Base-by-base conservation (phyloP, 2,113 vertebrate species). In the Forbesichthys papilliferus region DNA sequence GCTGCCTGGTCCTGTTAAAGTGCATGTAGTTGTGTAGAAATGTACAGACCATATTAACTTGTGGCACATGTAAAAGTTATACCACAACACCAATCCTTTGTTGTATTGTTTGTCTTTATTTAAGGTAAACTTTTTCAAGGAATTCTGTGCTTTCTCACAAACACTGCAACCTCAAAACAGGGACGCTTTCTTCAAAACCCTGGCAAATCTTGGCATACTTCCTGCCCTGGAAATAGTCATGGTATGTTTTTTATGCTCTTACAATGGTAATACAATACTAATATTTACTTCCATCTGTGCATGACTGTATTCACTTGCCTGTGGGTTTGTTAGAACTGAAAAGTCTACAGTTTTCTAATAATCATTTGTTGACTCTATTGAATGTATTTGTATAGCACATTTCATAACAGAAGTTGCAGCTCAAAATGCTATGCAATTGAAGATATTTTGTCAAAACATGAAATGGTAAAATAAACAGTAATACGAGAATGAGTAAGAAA, bases 141-240 rank as follows among this genome's bases (percentile, higher is more conserved):
- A 99, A 86, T 99, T 99, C 81, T 99, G 98, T 87, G 96, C 96
- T 1, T 99, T 99, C 92, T 99, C 97, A 78, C 98, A 99, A 92
- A 99, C 98, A 0, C 87, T 99, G 84, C 98, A 99, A 84, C 96
- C 97, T 75, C 98, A 99, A 84, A 99, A 99, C 90, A 95, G 98
- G 80, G 98, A 99, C 12, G 94, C 97, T 0, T 99, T 99, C 90
- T 99, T 97, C 93, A 99, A 99, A 93, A 99, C 95, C 1, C 90
- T 98, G 87, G 98, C 96, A 64, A 99, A 98, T 79, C 88, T 99
- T 58, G 96, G 97, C 78, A 98, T 99, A 86, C 93, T 98, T 88
- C 96, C 98, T 66, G 97, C 96, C 75, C 94, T 99, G 64, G 97
- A 99, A 93, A 98, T 99, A 77, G 95, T 99, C 80, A 98, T 99